A percentile compares a stretch with the other conserved stretches of the same genome.
These are phyloP conservation scores for Ceriagrion tenellum DNA, from an alignment of 2,888 invertebrate species.

Conservation along the genomic window DNA sequence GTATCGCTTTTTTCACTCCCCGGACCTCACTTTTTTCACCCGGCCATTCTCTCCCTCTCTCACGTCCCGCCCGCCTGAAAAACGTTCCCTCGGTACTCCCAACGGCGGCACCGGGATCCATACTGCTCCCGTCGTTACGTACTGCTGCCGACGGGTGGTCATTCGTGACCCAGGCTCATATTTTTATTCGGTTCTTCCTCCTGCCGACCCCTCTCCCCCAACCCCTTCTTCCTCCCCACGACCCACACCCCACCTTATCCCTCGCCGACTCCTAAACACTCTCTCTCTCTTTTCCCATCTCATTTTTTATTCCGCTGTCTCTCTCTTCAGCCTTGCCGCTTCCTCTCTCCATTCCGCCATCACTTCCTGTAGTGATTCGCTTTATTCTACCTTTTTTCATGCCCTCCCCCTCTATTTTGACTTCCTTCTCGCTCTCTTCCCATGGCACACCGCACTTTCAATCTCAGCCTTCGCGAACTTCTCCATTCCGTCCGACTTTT, in stretches of 20 bases:
- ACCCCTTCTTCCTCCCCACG: not conserved
- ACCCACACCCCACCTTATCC: not conserved
- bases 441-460: not conserved
- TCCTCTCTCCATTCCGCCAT: not conserved
- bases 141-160: conserved; percentile 61
- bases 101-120: conserved; percentile 60
- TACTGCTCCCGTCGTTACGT: conserved; percentile 63
- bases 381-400: conserved; percentile 38
- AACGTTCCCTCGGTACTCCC: conserved; percentile 55
- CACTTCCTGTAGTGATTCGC: conserved; percentile 52
- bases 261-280: not conserved
- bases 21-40: not conserved
- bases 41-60: not conserved
- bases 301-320: conserved; percentile 44
- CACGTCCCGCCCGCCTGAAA: conserved; percentile 3
- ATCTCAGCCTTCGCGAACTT: not conserved
- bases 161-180: conserved; percentile 65
- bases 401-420: not conserved
- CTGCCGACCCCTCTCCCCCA: not conserved
- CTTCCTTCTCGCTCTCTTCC: not conserved
- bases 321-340: not conserved
- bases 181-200: conserved; percentile 64
- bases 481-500: not conserved
- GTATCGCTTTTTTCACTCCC: conserved; percentile 3
- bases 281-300: conserved; percentile 20